A percentile compares a stretch with the other conserved stretches of the same genome.
Evolutionary conservation across 2,113 vertebrate genomes (phyloP).

Genomic region (Lamprotornis superbus): DNA sequence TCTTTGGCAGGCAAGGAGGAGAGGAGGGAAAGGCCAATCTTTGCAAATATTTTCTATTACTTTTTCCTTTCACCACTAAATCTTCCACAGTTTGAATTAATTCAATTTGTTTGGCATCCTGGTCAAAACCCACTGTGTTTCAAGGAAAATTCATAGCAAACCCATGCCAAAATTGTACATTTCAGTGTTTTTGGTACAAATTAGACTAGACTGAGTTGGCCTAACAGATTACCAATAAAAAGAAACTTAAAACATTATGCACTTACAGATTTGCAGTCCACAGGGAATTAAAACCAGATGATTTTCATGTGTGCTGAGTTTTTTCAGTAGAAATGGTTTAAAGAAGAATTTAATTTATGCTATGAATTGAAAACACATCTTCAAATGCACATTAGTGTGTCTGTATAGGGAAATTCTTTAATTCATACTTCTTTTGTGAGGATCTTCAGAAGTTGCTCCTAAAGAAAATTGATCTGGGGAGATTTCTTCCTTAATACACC

Average conservation of each 20-base stretch:
- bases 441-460: background rate
- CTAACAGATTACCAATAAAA: slow-evolving; percentile 11
- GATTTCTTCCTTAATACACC: background rate
- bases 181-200: slow-evolving; percentile 35
- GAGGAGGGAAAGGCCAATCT: background rate
- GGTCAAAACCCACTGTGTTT: slow-evolving; percentile 19
- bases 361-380: background rate
- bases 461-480: background rate
- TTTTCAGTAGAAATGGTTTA: background rate
- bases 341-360: background rate
- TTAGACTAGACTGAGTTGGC: background rate
- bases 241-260: background rate
- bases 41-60: background rate
- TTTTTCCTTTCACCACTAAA: background rate
- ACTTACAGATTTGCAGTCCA: background rate
- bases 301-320: background rate
- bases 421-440: background rate
- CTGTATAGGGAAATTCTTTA: background rate
- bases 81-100: slow-evolving; percentile 2
- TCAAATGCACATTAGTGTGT: background rate
- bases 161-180: background rate
- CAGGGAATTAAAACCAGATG: background rate
- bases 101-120: slow-evolving; percentile 7
- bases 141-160: background rate
- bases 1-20: background rate